Percentiles rank a stretch among this genome's conserved stretches.
phyloP scores from a whole-genome alignment of 2,797 vertebrate genomes.

The Bradypodion pumilum region DNA sequence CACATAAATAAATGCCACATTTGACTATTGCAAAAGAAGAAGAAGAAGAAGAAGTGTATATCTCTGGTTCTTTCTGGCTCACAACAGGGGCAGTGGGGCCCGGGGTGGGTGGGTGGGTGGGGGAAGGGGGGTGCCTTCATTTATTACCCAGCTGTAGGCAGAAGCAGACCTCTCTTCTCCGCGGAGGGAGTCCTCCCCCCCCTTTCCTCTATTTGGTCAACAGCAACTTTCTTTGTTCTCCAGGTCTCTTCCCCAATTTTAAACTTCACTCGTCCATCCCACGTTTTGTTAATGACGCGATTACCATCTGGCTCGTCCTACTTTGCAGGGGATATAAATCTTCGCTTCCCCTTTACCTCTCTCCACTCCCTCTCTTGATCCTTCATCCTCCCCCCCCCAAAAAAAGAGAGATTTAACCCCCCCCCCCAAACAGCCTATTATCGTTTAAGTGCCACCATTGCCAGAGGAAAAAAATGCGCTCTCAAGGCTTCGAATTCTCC shows the following conservation, averaged over 20 bases:
- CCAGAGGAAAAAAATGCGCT: constrained; percentile 77
- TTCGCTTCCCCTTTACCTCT: constrained; percentile 47
- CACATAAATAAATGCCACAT: constrained; percentile 76
- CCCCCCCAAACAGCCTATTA: constrained; percentile 46
- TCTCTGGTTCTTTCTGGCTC: constrained; percentile 73
- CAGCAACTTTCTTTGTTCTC: constrained; percentile 85
- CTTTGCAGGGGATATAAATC: constrained; percentile 84
- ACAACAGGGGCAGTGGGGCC: constrained; percentile 73
- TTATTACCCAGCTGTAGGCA: constrained; percentile 75
- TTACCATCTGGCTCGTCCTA: constrained; percentile 85
- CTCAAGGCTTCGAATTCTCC: constrained; percentile 72
- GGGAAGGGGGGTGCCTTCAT: constrained; percentile 45
- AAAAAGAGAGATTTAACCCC: constrained; percentile 60
- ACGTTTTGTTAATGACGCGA: constrained; percentile 86
- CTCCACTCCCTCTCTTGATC: neutral
- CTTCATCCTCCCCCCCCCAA: neutral
- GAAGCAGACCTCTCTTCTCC: constrained; percentile 57
- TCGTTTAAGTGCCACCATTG: constrained; percentile 75
- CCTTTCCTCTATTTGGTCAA: constrained; percentile 52
- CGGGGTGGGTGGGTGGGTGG: constrained; percentile 59
- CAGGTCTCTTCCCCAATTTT: constrained; percentile 82
- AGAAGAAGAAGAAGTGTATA: constrained; percentile 82
- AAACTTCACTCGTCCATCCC: constrained; percentile 84
- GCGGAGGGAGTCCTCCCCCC: neutral
- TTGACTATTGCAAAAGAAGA: constrained; percentile 69